Evolutionary conservation across 2,113 vertebrate genomes (phyloP).

Genomic region (Channa argus): DNA sequence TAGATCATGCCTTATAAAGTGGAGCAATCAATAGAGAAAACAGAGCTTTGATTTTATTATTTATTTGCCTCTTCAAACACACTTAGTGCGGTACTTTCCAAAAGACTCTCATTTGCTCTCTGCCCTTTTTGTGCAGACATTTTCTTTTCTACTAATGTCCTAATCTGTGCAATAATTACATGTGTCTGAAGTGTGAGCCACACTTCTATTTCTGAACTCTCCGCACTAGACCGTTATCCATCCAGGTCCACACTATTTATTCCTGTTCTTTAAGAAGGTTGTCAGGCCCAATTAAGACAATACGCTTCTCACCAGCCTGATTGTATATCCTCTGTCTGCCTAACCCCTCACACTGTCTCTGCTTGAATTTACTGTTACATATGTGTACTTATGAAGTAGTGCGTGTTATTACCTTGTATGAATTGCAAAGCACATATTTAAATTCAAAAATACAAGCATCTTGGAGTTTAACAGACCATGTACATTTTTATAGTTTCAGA

Average conservation of each 20-base stretch:
- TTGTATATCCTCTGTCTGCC: conserved; percentile 47
- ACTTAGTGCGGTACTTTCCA: background rate
- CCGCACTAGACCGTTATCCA: conserved; percentile 59
- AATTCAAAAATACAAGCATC: background rate
- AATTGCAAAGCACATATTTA: background rate
- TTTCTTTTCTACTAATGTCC: conserved; percentile 35
- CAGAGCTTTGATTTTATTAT: conserved; percentile 29
- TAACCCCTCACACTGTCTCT: conserved; percentile 5
- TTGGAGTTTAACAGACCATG: background rate
- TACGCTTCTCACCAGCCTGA: conserved; percentile 50
- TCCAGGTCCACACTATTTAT: conserved; percentile 71
- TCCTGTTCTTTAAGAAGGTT: conserved; percentile 72
- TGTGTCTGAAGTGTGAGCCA: conserved; percentile 49
- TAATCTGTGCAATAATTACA: conserved; percentile 75
- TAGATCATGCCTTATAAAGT: conserved; percentile 31
- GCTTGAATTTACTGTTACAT: conserved; percentile 34
- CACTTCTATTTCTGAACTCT: conserved; percentile 7
- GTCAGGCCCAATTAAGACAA: conserved; percentile 75
- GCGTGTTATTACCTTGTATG: conserved; percentile 12
- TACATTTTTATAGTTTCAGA: background rate
- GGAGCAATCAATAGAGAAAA: conserved; percentile 55
- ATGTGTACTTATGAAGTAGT: conserved; percentile 9
- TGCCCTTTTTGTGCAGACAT: conserved; percentile 1
- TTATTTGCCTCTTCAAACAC: conserved; percentile 11
- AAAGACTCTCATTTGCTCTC: background rate